Evolutionary conservation across 2,113 vertebrate genomes (phyloP).

Genomic region (Nesospiza acunhae): DNA sequence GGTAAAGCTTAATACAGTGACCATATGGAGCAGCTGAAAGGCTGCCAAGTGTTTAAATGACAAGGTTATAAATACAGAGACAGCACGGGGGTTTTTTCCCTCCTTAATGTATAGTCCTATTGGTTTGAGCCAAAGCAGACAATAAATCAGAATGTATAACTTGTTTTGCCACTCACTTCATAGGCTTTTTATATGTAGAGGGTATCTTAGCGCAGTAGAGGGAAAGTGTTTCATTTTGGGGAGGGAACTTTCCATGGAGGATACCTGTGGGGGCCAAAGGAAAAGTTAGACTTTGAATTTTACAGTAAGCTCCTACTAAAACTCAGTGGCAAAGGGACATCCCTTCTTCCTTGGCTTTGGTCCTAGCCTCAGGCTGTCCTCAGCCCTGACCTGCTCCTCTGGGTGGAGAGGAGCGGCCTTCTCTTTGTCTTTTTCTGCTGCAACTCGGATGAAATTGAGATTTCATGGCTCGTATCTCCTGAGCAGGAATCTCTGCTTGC

Average conservation of each 20-base stretch:
- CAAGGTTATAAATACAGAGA: slow-evolving; percentile 79
- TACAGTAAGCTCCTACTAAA: not conserved
- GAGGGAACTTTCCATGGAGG: not conserved
- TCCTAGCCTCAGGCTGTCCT: not conserved
- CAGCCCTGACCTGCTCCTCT: not conserved
- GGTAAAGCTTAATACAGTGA: slow-evolving; percentile 77
- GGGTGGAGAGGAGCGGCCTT: not conserved
- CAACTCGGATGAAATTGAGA: not conserved
- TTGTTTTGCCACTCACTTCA: slow-evolving; percentile 55
- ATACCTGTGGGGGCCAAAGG: not conserved
- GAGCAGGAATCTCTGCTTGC: not conserved
- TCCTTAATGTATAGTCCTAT: slow-evolving; percentile 69
- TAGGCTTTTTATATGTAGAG: slow-evolving; percentile 27
- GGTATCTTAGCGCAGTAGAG: not conserved
- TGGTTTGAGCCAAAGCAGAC: slow-evolving; percentile 64
- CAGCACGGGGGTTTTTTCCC: not conserved
- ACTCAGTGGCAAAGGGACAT: not conserved
- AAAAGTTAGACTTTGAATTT: not conserved
- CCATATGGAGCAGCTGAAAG: slow-evolving; percentile 79
- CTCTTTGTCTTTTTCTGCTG: not conserved
- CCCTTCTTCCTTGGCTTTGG: not conserved
- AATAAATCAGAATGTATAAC: slow-evolving; percentile 65
- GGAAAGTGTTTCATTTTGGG: not conserved
- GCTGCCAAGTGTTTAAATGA: slow-evolving; percentile 80
- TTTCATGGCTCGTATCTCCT: not conserved